A percentile compares a stretch with the other conserved stretches of the same genome.
Evolutionary conservation across 2,888 invertebrate species (phyloP).

Genomic region (Strigamia maritima): DNA sequence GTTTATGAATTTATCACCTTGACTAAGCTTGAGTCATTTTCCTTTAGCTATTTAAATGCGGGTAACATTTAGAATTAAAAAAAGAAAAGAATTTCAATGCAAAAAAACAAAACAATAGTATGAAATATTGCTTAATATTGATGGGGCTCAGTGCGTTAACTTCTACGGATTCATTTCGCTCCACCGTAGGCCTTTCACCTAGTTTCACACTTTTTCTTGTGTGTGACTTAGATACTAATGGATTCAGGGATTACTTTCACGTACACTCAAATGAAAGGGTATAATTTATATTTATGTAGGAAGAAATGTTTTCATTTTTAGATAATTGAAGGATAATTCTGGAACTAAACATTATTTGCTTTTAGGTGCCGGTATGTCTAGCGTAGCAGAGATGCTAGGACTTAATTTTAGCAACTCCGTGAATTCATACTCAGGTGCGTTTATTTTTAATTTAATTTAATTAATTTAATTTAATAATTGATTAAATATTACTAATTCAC

Average conservation of each 20-base stretch:
- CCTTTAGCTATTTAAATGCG: background rate
- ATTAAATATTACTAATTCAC: background rate
- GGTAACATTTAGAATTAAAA: background rate
- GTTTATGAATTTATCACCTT: background rate
- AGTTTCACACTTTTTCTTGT: background rate
- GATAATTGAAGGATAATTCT: background rate
- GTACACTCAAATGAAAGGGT: background rate
- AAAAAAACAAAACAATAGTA: background rate
- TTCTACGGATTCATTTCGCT: background rate
- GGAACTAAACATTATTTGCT: background rate
- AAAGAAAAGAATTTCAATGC: background rate
- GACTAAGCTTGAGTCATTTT: background rate
- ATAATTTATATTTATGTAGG: conserved; percentile 10
- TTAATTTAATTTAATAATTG: background rate
- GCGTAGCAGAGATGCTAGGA: conserved; percentile 41
- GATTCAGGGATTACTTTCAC: conserved; percentile 1
- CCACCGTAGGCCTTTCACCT: background rate
- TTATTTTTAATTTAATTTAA: conserved; percentile 1
- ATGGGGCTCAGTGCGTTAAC: background rate
- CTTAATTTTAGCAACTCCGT: conserved; percentile 38
- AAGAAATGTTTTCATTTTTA: background rate
- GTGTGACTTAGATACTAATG: conserved; percentile 10
- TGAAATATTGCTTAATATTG: background rate
- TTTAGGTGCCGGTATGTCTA: conserved; percentile 38
- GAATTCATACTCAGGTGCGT: conserved; percentile 37